Evolutionary conservation across 2,797 vertebrate genomes (phyloP), one percentile per base, ranked within the genome.

Genomic region (Anableps anableps): DNA sequence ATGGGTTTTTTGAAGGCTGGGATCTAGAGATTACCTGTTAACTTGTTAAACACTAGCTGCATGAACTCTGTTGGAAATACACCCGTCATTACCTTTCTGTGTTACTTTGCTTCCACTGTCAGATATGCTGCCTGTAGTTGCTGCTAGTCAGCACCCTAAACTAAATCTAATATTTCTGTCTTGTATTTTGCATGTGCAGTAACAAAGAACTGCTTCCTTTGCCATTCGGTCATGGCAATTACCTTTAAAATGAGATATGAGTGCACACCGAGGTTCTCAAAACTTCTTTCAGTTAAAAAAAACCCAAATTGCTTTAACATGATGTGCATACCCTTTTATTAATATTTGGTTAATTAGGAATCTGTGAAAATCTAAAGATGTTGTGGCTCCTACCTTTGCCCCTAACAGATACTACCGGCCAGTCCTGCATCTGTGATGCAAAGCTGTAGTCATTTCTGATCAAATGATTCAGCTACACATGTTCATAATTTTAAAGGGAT

Each of bases 51-150:
- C 62, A 66, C 11, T 41, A 68, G 9, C 64, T 23, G 36, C 36
- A 68, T 23, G 66, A 45, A 16, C 38, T 70, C 26, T n/a, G 38
- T 7, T 43, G 2, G 38, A n/a, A 68, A 8, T 53, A 26, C 43
- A 21, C 82, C 77, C 81, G 90, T 93, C 86, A 91, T 93, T 88
- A 87, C 85, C 88, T 94, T 90, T 78, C 81, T 88, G 78, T 79
- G 83, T 72, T 29, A n/a, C 90, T 92, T 93, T 80, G 83, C 82
- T 85, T 89, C 83, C 79, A 83, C 68, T 62, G n/a, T 88, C 77
- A 82, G 80, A 81, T 82, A 89, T 83, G 88, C 80, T 87, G 29
- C 47, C 17, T 75, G 77, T 68, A 64, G 80, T 83, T 83, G 86
- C 88, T 88, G 88, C 86, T 85, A 88, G 82, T 91, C 89, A 88